Evolutionary conservation across 2,888 invertebrate genomes (phyloP).

Genomic region (Agrotis puta): DNA sequence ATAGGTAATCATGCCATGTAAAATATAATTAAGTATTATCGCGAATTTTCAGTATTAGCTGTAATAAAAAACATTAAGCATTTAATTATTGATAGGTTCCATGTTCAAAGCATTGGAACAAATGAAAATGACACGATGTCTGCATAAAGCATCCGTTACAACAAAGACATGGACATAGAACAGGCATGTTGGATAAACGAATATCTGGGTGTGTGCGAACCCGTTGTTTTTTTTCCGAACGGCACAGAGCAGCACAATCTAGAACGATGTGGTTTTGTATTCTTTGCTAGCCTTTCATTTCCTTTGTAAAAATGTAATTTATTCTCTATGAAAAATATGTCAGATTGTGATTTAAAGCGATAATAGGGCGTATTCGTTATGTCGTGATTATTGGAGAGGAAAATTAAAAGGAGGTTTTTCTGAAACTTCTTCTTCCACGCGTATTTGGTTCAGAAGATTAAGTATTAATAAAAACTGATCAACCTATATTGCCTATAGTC

Average conservation of each 20-base stretch:
- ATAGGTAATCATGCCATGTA: too few species aligned
- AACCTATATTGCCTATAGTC: too few species aligned
- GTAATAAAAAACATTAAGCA: too few species aligned
- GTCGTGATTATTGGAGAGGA: not conserved
- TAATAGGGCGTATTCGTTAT: not conserved
- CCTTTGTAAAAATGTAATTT: slow-evolving; percentile 51
- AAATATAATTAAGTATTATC: too few species aligned
- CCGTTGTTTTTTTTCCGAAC: slow-evolving; percentile 38
- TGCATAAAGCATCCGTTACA: slow-evolving; percentile 8
- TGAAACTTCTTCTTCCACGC: too few species aligned
- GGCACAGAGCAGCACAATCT: slow-evolving; percentile 42
- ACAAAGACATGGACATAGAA: slow-evolving; percentile 10
- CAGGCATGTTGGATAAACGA: slow-evolving; percentile 31
- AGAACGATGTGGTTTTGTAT: slow-evolving; percentile 36
- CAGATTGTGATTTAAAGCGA: slow-evolving; percentile 20
- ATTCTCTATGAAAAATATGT: slow-evolving; percentile 41
- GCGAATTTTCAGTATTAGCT: not conserved
- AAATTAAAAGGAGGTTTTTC: not conserved
- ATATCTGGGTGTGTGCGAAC: slow-evolving; percentile 16
- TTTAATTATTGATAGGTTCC: not conserved
- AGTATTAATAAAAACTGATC: too few species aligned
- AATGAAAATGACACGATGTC: slow-evolving; percentile 21
- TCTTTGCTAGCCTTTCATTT: slow-evolving; percentile 41
- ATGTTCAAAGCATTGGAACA: not conserved
- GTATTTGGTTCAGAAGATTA: too few species aligned